These are phyloP conservation scores for Zosterops pallidus DNA, from an alignment of 2,113 vertebrate species.

Conservation along the genomic window DNA sequence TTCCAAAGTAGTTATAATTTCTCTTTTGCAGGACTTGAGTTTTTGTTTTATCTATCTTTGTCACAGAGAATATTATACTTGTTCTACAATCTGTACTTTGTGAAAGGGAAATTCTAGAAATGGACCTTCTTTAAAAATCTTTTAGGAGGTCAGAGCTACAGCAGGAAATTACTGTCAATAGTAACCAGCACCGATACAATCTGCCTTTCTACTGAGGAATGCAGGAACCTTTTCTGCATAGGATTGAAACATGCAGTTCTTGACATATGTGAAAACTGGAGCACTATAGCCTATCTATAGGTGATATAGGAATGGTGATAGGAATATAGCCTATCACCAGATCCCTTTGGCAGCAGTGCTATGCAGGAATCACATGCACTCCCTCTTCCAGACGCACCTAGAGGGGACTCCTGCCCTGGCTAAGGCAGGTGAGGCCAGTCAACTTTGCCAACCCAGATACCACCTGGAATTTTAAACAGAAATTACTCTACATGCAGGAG, in stretches of 20 bases:
- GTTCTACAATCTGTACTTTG: background rate
- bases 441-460: background rate
- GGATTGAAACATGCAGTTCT: background rate
- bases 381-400: background rate
- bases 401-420: background rate
- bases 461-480: background rate
- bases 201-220: background rate
- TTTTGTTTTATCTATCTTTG: background rate
- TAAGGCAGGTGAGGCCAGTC: background rate
- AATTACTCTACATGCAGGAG: background rate
- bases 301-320: too few species aligned
- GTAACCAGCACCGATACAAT: background rate
- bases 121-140: background rate
- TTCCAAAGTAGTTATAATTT: background rate
- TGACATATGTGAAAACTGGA: background rate
- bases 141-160: background rate
- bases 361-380: rapidly evolving
- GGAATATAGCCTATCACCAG: background rate
- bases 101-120: background rate
- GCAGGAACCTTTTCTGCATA: background rate
- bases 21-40: background rate
- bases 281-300: background rate
- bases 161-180: slow-evolving; percentile 10
- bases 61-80: background rate
- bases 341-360: background rate